Base-by-base conservation (phyloP, 2,888 invertebrate species). In the Chorisops tibialis region DNA sequence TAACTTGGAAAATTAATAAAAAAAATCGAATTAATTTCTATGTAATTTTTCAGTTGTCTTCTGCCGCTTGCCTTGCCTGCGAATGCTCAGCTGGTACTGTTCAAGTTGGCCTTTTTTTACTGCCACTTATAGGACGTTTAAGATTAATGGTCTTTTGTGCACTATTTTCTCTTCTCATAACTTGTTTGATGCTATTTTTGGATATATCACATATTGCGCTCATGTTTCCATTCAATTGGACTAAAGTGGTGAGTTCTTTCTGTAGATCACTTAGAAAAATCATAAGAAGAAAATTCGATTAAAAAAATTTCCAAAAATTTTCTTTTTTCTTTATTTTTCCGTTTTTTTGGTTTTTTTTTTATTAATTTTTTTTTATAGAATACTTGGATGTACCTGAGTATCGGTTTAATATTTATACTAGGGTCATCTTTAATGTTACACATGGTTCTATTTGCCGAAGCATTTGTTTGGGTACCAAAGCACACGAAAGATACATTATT, bases 151-250 rank as follows among this genome's bases (percentile, higher is more conserved):
- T 89, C 81, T 89, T 89, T 78, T 86, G 88, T 73, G 85, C 87
- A 69, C 81, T 89, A 72, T 84, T 89, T 79, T 87, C 87, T 76
- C 80, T 88, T 72, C 83, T 89, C 72, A 83, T 88, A 75, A 88
- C 88, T 67, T 84, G 85, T 75, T 81, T 87, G 73, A 83, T 89
- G 79, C 82, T 89, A 75, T 88, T 89, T 82, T 85, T 89, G 76
- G 88, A 88, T 82, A 85, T 89, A 79, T 88, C 88, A 70, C 87
- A 88, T 76, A 83, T 88, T 74, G 83, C 87, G 74, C 86, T 88
- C 78, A 82, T 88, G 79, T 88, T 89, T 79, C 89, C 88, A 70
- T 85, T 89, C 75, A 87, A 88, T 76, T 89, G 88, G 88, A 85
- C 86, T 69, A 87, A 86, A 82, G 79, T 89, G 83, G 89, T 89